Evolutionary conservation across 2,888 invertebrate species (phyloP).

Genomic region (Ischnus inquisitorius): DNA sequence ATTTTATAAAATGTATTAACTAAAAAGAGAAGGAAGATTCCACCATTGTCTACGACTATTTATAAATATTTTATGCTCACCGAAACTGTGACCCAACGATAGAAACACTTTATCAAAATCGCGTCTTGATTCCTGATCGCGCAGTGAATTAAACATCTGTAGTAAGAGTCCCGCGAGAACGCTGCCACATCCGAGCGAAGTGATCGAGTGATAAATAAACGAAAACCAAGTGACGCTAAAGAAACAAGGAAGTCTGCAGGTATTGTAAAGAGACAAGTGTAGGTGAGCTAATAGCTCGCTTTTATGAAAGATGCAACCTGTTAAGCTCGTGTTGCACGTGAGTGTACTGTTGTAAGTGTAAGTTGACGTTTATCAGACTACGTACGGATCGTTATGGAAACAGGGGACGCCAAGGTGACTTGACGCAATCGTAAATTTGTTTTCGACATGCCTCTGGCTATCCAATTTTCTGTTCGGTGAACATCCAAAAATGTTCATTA

Average conservation of each 20-base stretch:
- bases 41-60: conserved; percentile 28
- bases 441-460: neutral
- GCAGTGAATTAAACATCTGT: conserved; percentile 1
- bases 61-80: conserved; percentile 30
- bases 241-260: conserved; percentile 40
- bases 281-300: conserved; percentile 5
- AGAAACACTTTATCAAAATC: neutral
- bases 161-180: neutral
- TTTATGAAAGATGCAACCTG: conserved; percentile 50
- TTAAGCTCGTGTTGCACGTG: conserved; percentile 80
- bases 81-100: neutral
- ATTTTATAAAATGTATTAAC: conserved; percentile 64
- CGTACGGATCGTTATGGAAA: neutral
- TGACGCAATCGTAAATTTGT: neutral
- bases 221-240: neutral
- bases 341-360: conserved; percentile 76
- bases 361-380: conserved; percentile 71
- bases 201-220: conserved; percentile 17
- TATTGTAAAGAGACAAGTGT: conserved; percentile 41
- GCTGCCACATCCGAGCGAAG: neutral
- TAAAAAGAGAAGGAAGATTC: neutral
- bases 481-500: neutral
- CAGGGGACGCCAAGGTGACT: neutral
- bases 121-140: conserved; percentile 1
- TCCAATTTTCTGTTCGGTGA: neutral